phyloP scores from a whole-genome alignment of 2,113 vertebrate species.

The Leptodactylus fuscus region DNA sequence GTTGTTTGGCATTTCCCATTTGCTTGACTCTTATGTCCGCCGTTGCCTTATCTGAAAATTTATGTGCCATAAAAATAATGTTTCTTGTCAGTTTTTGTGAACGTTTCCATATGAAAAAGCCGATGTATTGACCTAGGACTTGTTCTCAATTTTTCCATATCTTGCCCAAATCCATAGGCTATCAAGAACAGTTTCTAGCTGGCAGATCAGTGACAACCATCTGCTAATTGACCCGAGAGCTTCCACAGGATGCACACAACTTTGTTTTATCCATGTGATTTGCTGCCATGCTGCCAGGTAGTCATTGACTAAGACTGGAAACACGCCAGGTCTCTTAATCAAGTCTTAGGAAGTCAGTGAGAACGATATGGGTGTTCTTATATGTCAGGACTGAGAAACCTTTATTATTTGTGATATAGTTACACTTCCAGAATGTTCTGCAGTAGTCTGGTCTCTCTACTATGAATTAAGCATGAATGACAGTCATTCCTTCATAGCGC shows the following conservation, averaged over 20 bases:
- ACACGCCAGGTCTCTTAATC: not conserved
- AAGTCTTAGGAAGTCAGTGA: not conserved
- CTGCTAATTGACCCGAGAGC: not conserved
- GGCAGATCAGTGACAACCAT: not conserved
- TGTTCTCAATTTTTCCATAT: not conserved
- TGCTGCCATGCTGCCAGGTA: not conserved
- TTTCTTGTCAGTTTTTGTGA: not conserved
- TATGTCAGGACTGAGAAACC: not conserved
- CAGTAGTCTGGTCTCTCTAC: not conserved
- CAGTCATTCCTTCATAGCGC: not conserved
- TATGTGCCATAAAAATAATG: not conserved
- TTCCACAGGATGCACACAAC: not conserved
- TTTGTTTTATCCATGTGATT: not conserved
- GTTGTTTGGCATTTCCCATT: no score
- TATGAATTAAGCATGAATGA: conserved; percentile 31
- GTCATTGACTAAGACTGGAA: not conserved
- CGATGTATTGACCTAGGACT: not conserved
- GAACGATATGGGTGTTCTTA: not conserved
- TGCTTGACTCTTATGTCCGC: no score
- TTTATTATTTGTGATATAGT: not conserved
- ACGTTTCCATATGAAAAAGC: not conserved
- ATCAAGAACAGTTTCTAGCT: no score
- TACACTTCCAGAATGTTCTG: not conserved
- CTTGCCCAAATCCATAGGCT: not conserved
- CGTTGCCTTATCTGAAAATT: no score